phyloP scores from a whole-genome alignment of 1,140 invertebrate species.

The Tribolium castaneum region DNA sequence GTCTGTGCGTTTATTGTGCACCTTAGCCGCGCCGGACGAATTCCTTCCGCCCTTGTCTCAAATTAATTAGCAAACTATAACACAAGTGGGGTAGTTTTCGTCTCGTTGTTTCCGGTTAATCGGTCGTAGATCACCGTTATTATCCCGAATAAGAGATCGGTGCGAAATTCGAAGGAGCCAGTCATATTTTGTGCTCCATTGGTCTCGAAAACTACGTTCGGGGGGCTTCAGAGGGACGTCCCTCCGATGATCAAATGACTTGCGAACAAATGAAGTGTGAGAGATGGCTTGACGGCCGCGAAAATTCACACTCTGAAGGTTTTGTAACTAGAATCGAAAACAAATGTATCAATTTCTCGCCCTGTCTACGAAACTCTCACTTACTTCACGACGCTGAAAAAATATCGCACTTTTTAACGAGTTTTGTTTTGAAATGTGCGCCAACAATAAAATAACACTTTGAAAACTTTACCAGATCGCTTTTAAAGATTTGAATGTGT shows the following conservation, averaged over 20 bases:
- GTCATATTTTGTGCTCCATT: conserved; percentile 54
- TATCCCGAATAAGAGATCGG: conserved; percentile 49
- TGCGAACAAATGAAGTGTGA: conserved; percentile 52
- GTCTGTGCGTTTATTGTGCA: conserved; percentile 36
- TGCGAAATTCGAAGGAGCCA: conserved; percentile 49
- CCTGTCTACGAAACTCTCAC: background rate
- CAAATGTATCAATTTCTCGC: conserved; percentile 52
- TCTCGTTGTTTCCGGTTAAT: background rate
- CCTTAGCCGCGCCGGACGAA: background rate
- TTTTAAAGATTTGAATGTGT: conserved; percentile 33
- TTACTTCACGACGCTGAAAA: conserved; percentile 1
- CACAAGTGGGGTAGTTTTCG: background rate
- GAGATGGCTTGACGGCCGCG: conserved; percentile 51
- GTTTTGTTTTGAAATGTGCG: conserved; percentile 39
- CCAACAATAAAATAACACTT: conserved; percentile 31
- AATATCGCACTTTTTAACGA: conserved; percentile 42
- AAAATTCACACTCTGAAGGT: conserved; percentile 53
- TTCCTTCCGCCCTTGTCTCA: background rate
- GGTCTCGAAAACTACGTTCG: conserved; percentile 51
- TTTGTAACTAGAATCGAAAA: conserved; percentile 52
- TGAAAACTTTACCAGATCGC: conserved; percentile 7
- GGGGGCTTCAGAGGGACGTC: conserved; percentile 40
- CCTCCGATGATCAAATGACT: conserved; percentile 44
- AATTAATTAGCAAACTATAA: conserved; percentile 14
- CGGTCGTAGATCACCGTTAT: conserved; percentile 32